A percentile compares a stretch with the other conserved stretches of the same genome.
Conservation (phyloP, 2,797 vertebrate species). For the Eurystomus glaucurus region DNA sequence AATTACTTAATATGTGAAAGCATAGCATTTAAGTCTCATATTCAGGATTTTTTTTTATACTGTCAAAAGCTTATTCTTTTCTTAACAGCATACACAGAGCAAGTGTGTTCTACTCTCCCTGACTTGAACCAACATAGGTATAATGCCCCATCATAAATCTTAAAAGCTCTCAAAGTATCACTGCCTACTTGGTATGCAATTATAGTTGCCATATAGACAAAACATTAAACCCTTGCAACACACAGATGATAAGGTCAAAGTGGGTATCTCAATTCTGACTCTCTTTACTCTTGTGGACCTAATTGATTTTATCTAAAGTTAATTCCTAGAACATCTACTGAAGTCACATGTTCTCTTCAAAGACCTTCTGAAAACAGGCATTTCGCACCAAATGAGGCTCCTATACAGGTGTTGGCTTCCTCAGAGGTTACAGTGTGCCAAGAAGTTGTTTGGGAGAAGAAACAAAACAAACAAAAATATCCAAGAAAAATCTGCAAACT, state of each 20-base stretch:
- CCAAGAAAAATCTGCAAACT: not conserved
- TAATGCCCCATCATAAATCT: not conserved
- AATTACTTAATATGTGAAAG: not conserved
- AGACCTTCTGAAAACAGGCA: not conserved
- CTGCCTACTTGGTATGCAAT: not conserved
- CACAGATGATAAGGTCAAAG: constrained; percentile 17
- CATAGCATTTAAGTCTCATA: not conserved
- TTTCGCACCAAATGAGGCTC: not conserved
- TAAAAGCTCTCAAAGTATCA: not conserved
- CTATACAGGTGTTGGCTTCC: not conserved
- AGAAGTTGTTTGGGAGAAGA: not conserved
- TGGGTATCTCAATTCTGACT: not conserved
- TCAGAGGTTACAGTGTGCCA: not conserved
- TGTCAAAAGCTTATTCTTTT: not conserved
- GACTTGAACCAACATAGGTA: not conserved
- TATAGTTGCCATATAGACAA: not conserved
- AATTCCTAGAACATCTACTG: not conserved
- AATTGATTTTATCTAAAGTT: constrained; percentile 11
- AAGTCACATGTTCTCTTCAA: not conserved
- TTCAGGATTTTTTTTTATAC: not conserved
- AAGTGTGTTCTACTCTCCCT: not conserved
- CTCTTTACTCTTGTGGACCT: not conserved
- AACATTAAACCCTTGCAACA: constrained; percentile 12
- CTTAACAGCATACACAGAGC: not conserved
- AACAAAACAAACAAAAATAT: not conserved